phyloP scores from a whole-genome alignment of 1,140 invertebrate species.

The Drosophila suzukii region DNA sequence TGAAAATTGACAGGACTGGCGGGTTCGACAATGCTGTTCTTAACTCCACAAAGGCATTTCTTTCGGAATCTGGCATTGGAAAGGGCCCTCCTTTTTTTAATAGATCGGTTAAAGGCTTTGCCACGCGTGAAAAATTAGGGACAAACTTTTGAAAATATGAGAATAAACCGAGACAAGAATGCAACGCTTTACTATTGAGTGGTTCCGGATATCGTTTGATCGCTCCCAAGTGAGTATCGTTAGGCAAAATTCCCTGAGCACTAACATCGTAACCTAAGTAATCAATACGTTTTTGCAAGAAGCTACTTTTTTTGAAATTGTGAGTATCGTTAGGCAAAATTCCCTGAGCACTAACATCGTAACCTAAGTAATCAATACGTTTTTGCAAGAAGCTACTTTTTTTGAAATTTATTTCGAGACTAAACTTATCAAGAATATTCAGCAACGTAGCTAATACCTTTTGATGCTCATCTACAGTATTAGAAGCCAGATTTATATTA shows the following conservation, averaged over 20 bases:
- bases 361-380: background rate
- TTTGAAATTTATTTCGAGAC: too few relatives aligned
- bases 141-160: constrained; percentile 9
- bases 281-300: too few relatives aligned
- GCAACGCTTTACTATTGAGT: constrained; percentile 3
- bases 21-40: background rate
- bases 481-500: too few relatives aligned
- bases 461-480: background rate
- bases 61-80: background rate
- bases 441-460: too few relatives aligned
- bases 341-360: background rate
- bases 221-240: background rate
- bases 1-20: background rate
- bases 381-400: background rate
- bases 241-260: too few relatives aligned
- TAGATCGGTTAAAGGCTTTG: constrained; percentile 1
- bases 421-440: too few relatives aligned
- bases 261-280: too few relatives aligned
- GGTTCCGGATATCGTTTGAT: background rate
- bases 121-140: too few relatives aligned
- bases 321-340: constrained; percentile 1
- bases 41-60: background rate
- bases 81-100: background rate
- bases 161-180: constrained; percentile 9
- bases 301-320: too few relatives aligned